Conservation (phyloP, 2,888 invertebrate species). For the Galerucella nymphaeae region DNA sequence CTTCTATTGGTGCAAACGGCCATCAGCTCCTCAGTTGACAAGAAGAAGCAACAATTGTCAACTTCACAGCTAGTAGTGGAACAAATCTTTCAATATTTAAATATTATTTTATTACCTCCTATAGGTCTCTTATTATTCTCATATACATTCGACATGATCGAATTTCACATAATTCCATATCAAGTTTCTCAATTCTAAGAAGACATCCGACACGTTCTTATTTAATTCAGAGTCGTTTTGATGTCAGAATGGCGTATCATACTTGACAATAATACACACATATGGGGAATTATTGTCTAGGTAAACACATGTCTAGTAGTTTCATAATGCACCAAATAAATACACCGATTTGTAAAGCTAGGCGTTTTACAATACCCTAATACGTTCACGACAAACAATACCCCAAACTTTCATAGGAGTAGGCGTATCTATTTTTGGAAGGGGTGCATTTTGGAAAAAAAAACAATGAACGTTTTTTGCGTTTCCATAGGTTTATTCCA, state of each 20-base stretch:
- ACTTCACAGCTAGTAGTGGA: too few relatives aligned
- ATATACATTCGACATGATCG: background rate
- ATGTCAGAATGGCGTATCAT: slow-evolving; percentile 34
- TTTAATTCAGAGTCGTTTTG: slow-evolving; percentile 13
- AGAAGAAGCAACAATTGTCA: too few relatives aligned
- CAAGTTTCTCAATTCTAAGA: slow-evolving; percentile 10
- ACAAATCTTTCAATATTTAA: too few relatives aligned
- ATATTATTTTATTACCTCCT: background rate
- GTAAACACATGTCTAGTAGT: slow-evolving; percentile 46
- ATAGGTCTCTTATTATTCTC: background rate
- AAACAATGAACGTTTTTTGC: background rate
- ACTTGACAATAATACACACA: slow-evolving; percentile 36
- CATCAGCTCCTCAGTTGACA: too few relatives aligned
- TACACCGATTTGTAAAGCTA: slow-evolving; percentile 49
- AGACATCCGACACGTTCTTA: slow-evolving; percentile 43
- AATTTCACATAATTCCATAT: slow-evolving; percentile 10
- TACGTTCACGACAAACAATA: slow-evolving; percentile 36
- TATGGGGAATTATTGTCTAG: slow-evolving; percentile 43
- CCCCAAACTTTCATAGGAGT: slow-evolving; percentile 37
- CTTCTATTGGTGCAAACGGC: too few relatives aligned
- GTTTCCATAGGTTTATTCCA: background rate
- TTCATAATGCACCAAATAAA: slow-evolving; percentile 44
- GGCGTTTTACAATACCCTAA: slow-evolving; percentile 44
- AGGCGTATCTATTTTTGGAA: background rate
- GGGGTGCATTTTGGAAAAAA: background rate